A percentile compares a stretch with the other conserved stretches of the same genome.
These are phyloP conservation scores for Alentia gelatinosa DNA, from an alignment of 2,888 invertebrate species.

Conservation along the genomic window DNA sequence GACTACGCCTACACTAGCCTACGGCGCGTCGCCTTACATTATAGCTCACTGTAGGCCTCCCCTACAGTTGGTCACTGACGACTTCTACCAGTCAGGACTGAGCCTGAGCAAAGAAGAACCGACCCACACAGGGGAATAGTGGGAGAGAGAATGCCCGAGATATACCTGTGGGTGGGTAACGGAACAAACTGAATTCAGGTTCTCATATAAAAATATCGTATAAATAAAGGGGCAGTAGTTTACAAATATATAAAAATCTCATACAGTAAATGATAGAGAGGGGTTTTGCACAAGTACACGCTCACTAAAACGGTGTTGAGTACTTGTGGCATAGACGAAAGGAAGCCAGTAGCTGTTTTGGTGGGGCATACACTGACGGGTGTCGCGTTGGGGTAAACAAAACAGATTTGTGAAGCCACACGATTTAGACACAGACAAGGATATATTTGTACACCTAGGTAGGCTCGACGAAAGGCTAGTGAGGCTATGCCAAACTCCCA, in stretches of 20 bases:
- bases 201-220: constrained; percentile 43
- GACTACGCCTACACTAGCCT: constrained; percentile 19
- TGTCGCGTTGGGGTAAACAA: not conserved
- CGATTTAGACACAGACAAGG: constrained; percentile 7
- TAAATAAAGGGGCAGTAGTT: constrained; percentile 41
- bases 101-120: not conserved
- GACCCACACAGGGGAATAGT: not conserved
- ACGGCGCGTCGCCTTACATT: not conserved
- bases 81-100: not conserved
- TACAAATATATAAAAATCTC: constrained; percentile 45
- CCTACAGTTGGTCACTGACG: not conserved
- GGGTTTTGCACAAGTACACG: not conserved
- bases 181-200: not conserved
- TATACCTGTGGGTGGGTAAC: not conserved
- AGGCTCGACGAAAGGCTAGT: constrained; percentile 19
- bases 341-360: not conserved
- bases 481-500: not conserved
- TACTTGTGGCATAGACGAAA: not conserved
- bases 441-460: not conserved
- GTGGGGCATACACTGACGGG: not conserved
- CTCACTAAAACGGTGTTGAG: not conserved
- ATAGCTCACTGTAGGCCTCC: not conserved
- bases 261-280: constrained; percentile 37
- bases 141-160: not conserved
- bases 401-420: not conserved